phyloP scores from a whole-genome alignment of 2,888 invertebrate species.

The Magallana nippona region DNA sequence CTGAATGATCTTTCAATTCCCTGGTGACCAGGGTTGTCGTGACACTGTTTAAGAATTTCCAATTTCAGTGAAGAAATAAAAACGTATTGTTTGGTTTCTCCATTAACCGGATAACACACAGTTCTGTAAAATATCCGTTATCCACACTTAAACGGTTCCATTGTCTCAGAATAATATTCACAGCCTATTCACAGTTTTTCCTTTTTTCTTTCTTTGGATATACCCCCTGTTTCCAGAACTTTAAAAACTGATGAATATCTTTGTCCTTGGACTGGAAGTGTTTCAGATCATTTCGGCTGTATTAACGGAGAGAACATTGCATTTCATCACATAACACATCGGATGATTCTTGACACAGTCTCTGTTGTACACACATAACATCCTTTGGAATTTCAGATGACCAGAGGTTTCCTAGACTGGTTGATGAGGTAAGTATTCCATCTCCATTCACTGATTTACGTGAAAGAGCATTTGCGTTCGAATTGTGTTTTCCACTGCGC shows the following conservation, averaged over 20 bases:
- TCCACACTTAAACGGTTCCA: slow-evolving; percentile 39
- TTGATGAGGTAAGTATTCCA: background rate
- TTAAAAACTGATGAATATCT: slow-evolving; percentile 22
- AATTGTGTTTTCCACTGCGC: no score
- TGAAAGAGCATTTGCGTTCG: no score
- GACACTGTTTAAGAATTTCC: slow-evolving; percentile 47
- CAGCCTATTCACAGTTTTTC: slow-evolving; percentile 30
- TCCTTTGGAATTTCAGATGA: slow-evolving; percentile 17
- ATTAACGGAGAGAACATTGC: background rate
- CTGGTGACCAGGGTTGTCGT: slow-evolving; percentile 54
- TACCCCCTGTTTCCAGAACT: slow-evolving; percentile 23
- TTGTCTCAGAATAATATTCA: slow-evolving; percentile 32
- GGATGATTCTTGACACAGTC: background rate
- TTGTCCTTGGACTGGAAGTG: slow-evolving; percentile 1
- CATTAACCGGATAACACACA: slow-evolving; percentile 4
- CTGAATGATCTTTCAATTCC: slow-evolving; percentile 51
- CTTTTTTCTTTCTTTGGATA: slow-evolving; percentile 15
- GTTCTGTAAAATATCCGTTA: slow-evolving; percentile 32
- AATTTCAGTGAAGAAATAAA: slow-evolving; percentile 31
- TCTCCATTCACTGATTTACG: no score
- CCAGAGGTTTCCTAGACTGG: slow-evolving; percentile 13
- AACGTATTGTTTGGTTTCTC: slow-evolving; percentile 38
- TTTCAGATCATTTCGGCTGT: background rate
- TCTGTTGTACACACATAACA: slow-evolving; percentile 1
- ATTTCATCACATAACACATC: slow-evolving; percentile 3